These are phyloP conservation scores for Bryconaethiops microstoma DNA, from an alignment of 2,797 vertebrate species.

Conservation along the genomic window DNA sequence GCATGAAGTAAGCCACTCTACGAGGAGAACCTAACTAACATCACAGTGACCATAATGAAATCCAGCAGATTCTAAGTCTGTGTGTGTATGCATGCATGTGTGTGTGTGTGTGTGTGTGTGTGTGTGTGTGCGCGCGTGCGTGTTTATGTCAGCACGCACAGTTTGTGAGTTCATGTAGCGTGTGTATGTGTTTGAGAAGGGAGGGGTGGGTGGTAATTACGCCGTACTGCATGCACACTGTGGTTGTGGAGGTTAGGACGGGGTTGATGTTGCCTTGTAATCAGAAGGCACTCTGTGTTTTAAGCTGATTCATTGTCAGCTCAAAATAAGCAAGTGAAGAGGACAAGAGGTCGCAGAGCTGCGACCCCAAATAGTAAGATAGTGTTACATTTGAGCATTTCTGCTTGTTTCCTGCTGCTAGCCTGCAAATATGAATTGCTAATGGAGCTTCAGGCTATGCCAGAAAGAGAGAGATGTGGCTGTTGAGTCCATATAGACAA, in stretches of 20 bases:
- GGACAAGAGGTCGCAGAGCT: slow-evolving; percentile 15
- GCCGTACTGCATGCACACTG: slow-evolving; percentile 32
- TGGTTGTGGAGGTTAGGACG: slow-evolving; percentile 40
- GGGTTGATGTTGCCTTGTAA: slow-evolving; percentile 52
- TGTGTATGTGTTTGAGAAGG: slow-evolving; percentile 16
- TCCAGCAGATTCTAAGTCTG: slow-evolving; percentile 41
- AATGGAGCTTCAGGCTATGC: neutral
- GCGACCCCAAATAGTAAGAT: slow-evolving; percentile 25
- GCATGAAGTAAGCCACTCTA: slow-evolving; percentile 2
- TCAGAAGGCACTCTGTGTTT: slow-evolving; percentile 38
- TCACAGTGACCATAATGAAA: slow-evolving; percentile 38
- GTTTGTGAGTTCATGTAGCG: slow-evolving; percentile 18
- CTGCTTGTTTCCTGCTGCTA: slow-evolving; percentile 16
- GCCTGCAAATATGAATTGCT: slow-evolving; percentile 2
- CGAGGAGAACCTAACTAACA: slow-evolving; percentile 24
- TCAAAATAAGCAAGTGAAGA: slow-evolving; percentile 31
- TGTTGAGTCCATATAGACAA: too few relatives aligned
- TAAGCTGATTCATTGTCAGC: slow-evolving; percentile 39
- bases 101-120: too few relatives aligned
- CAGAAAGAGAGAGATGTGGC: neutral
- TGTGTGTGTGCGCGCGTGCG: slow-evolving; percentile 33
- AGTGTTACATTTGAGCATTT: slow-evolving; percentile 7
- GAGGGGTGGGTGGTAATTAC: slow-evolving; percentile 45
- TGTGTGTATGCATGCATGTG: slow-evolving; percentile 42
- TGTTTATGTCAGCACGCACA: slow-evolving; percentile 12